These are phyloP conservation scores for Onychomys torridus DNA, from an alignment of 2,797 vertebrate genomes.

Conservation along the genomic window DNA sequence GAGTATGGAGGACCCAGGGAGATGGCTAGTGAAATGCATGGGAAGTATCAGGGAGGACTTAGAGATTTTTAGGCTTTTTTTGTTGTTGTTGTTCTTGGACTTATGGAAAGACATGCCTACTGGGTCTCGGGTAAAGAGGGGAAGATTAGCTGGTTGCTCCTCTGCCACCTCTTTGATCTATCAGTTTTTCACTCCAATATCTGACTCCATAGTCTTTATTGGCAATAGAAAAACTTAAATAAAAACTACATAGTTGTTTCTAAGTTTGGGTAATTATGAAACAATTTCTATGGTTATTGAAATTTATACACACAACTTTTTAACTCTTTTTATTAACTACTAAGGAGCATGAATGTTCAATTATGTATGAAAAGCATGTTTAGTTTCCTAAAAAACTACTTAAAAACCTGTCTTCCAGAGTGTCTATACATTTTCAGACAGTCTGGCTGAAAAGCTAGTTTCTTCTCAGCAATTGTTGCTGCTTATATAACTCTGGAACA, in stretches of 20 bases:
- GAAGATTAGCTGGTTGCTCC: background rate
- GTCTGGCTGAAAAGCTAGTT: background rate
- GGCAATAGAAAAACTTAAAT: background rate
- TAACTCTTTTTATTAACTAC: background rate
- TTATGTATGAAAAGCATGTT: background rate
- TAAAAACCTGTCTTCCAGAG: background rate
- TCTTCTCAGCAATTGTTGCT: background rate
- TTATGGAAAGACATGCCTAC: too few relatives aligned
- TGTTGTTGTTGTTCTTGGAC: too few relatives aligned
- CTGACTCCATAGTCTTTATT: background rate
- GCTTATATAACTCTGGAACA: background rate
- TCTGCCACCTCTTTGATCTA: background rate
- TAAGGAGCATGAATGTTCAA: background rate
- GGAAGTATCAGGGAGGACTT: too few relatives aligned
- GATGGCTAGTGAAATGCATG: too few relatives aligned
- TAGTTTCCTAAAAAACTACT: background rate
- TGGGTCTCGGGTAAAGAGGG: too few relatives aligned
- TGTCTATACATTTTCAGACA: background rate
- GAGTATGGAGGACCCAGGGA: too few relatives aligned
- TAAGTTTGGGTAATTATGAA: background rate
- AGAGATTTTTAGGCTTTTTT: too few relatives aligned
- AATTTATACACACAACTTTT: background rate
- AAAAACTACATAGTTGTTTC: background rate
- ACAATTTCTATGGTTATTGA: background rate
- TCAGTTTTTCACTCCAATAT: background rate